Evolutionary conservation across 1,140 invertebrate species (phyloP).

Genomic region (Trialeurodes vaporariorum): DNA sequence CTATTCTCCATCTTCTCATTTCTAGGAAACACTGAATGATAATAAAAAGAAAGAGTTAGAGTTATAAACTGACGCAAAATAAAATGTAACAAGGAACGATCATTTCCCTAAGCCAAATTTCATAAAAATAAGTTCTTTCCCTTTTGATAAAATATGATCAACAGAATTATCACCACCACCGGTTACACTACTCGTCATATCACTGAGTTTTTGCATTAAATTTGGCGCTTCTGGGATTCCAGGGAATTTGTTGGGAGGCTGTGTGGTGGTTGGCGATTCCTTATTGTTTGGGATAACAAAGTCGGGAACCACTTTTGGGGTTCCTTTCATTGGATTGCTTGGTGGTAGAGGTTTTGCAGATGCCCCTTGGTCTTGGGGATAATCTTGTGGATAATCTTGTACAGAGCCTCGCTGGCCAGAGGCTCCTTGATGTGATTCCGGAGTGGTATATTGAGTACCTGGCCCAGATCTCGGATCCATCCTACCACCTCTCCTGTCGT

Average conservation of each 20-base stretch:
- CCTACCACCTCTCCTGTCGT: slow-evolving; percentile 44
- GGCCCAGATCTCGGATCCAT: slow-evolving; percentile 33
- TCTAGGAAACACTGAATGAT: no score
- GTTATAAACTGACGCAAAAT: no score
- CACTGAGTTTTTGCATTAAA: slow-evolving; percentile 68
- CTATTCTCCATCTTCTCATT: no score
- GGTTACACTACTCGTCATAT: slow-evolving; percentile 52
- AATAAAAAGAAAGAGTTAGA: no score
- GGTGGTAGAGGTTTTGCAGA: slow-evolving; percentile 7
- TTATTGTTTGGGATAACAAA: slow-evolving; percentile 24
- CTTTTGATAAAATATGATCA: slow-evolving; percentile 62
- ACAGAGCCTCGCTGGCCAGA: no score
- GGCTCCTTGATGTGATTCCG: not conserved
- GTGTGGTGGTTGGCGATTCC: slow-evolving; percentile 19
- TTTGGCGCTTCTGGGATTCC: slow-evolving; percentile 40
- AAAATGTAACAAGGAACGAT: slow-evolving; percentile 23
- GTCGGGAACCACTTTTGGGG: slow-evolving; percentile 31
- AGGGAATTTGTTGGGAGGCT: slow-evolving; percentile 4
- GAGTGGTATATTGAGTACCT: no score
- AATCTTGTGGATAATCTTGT: no score
- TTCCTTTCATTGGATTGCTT: slow-evolving; percentile 24
- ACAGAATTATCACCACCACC: slow-evolving; percentile 52
- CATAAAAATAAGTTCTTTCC: slow-evolving; percentile 82
- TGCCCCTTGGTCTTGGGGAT: slow-evolving; percentile 21
- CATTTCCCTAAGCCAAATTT: slow-evolving; percentile 78